Percentiles rank a stretch among this genome's conserved stretches.
Evolutionary conservation across 2,113 vertebrate genomes (phyloP).

Genomic region (Coptodon bakossiorum): DNA sequence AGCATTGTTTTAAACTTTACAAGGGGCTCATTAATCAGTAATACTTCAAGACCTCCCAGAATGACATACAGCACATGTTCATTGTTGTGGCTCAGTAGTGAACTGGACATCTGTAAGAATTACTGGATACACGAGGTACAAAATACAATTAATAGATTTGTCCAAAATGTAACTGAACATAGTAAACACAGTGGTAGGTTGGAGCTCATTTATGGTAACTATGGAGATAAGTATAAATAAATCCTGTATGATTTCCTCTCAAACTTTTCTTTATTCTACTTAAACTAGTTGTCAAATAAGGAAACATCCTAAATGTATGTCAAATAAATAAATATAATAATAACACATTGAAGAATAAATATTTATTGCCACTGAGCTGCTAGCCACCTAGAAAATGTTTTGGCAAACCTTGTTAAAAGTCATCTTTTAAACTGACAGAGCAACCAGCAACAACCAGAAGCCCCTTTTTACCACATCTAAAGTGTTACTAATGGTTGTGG

Average conservation of each 20-base stretch:
- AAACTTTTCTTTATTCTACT: neutral
- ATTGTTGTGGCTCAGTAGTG: fast-evolving
- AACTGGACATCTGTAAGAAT: neutral
- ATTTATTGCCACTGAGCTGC: slow-evolving; percentile 55
- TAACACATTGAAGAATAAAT: slow-evolving; percentile 33
- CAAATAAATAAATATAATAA: slow-evolving; percentile 59
- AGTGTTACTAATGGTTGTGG: neutral
- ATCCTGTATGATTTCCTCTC: neutral
- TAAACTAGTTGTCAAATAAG: slow-evolving; percentile 35
- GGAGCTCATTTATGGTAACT: neutral
- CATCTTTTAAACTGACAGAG: slow-evolving; percentile 47
- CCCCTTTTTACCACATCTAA: slow-evolving; percentile 10
- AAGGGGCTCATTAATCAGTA: neutral
- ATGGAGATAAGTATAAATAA: neutral
- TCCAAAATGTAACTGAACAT: neutral
- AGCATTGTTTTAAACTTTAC: neutral
- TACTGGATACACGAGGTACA: neutral
- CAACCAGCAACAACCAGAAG: slow-evolving; percentile 3
- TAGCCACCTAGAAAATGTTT: slow-evolving; percentile 40
- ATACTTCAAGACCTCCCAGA: neutral
- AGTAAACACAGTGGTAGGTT: neutral
- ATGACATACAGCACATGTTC: neutral
- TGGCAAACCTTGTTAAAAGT: slow-evolving; percentile 47
- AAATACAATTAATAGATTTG: neutral
- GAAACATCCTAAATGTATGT: slow-evolving; percentile 66